Evolutionary conservation across 1,140 invertebrate species (phyloP).

Genomic region (Ganaspis sp.): DNA sequence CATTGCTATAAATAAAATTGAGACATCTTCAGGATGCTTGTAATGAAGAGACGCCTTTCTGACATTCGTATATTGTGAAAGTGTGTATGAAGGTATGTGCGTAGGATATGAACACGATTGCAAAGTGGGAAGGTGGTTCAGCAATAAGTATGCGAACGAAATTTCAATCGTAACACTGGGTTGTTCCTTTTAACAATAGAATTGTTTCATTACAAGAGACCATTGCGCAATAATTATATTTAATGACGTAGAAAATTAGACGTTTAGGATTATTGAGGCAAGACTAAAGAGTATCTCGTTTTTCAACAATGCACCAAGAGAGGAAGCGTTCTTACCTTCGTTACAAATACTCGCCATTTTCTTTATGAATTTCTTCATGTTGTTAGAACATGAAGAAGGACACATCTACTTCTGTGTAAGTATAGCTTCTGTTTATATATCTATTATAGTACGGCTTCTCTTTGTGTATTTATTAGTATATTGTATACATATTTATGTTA

Average conservation of each 20-base stretch:
- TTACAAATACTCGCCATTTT: not conserved
- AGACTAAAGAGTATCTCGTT: slow-evolving; percentile 19
- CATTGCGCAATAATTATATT: slow-evolving; percentile 25
- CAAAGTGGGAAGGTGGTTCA: slow-evolving; percentile 20
- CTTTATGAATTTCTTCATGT: not conserved
- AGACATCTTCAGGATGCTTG: slow-evolving; percentile 15
- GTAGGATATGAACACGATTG: slow-evolving; percentile 16
- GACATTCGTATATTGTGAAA: slow-evolving; percentile 4
- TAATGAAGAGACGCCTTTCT: slow-evolving; percentile 15
- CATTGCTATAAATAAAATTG: slow-evolving; percentile 23
- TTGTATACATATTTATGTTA: too few species aligned
- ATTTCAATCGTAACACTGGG: slow-evolving; percentile 29
- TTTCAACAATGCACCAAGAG: not conserved
- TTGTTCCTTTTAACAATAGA: slow-evolving; percentile 26
- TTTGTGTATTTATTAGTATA: too few species aligned
- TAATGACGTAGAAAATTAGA: slow-evolving; percentile 29
- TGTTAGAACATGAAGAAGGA: too few species aligned
- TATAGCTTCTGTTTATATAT: too few species aligned
- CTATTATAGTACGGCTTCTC: too few species aligned
- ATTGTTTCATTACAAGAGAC: slow-evolving; percentile 20
- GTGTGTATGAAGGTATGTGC: slow-evolving; percentile 17
- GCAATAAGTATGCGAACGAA: slow-evolving; percentile 22
- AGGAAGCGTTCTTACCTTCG: not conserved
- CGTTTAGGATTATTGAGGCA: slow-evolving; percentile 25
- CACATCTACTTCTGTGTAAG: too few species aligned